These are phyloP conservation scores for Hydrozoanthus gracilis DNA, from an alignment of 92 coral and sea anemone species.

Conservation along the genomic window DNA sequence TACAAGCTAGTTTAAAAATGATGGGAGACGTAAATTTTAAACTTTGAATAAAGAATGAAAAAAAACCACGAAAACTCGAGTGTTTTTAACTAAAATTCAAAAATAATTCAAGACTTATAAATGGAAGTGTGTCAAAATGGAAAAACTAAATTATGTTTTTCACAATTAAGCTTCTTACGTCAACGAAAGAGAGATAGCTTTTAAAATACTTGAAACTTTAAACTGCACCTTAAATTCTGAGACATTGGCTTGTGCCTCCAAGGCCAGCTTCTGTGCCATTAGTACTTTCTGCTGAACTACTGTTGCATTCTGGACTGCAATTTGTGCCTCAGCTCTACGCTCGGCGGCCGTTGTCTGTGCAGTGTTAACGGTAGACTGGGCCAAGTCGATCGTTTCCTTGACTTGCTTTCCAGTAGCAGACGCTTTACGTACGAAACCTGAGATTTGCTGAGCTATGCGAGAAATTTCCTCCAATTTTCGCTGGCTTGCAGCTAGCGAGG, in stretches of 20 bases:
- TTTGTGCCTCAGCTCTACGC: slow-evolving; percentile 67
- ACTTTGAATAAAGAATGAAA: not conserved
- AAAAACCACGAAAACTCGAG: not conserved
- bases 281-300: slow-evolving; percentile 61
- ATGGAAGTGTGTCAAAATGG: too few relatives aligned
- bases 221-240: slow-evolving; percentile 75
- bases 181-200: not conserved
- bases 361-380: slow-evolving; percentile 56
- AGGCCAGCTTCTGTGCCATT: slow-evolving; percentile 57
- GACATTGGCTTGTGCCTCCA: slow-evolving; percentile 62
- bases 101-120: too few relatives aligned
- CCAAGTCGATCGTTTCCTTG: slow-evolving; percentile 56
- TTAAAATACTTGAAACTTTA: too few relatives aligned
- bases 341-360: slow-evolving; percentile 65
- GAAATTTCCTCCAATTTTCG: slow-evolving; percentile 60
- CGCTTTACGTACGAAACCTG: slow-evolving; percentile 48
- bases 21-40: too few relatives aligned
- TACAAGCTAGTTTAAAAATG: too few relatives aligned
- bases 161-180: not conserved
- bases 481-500: slow-evolving; percentile 57
- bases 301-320: slow-evolving; percentile 63
- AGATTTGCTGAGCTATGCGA: slow-evolving; percentile 44
- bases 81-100: too few relatives aligned
- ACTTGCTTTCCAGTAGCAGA: slow-evolving; percentile 62
- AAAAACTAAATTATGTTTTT: too few relatives aligned